phyloP scores from a whole-genome alignment of 2,888 invertebrate species.

The Coremacera marginata region DNA sequence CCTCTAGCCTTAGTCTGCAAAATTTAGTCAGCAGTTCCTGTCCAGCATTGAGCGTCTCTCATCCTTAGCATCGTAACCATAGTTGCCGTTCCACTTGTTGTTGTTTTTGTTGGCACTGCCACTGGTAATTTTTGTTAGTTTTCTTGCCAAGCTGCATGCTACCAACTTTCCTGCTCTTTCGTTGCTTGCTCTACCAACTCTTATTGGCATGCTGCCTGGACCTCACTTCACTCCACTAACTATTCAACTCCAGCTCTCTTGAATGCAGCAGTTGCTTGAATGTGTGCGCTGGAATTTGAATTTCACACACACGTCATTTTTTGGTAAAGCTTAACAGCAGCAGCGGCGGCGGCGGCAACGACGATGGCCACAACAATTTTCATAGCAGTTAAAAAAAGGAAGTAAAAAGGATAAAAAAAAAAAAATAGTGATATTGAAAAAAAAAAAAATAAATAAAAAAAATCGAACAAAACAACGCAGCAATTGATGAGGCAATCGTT shows the following conservation, averaged over 20 bases:
- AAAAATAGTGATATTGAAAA: slow-evolving; percentile 3
- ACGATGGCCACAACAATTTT: background rate
- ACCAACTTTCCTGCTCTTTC: slow-evolving; percentile 29
- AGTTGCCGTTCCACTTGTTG: background rate
- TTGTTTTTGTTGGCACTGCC: background rate
- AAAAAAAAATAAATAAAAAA: background rate
- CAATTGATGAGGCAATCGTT: slow-evolving; percentile 33
- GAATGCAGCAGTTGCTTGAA: slow-evolving; percentile 45
- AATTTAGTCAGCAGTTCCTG: background rate
- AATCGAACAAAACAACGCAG: slow-evolving; percentile 5
- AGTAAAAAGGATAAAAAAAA: slow-evolving; percentile 5
- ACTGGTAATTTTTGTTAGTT: slow-evolving; percentile 26
- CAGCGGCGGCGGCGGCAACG: no score
- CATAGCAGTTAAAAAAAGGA: background rate
- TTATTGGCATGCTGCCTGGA: background rate
- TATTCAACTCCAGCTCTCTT: background rate
- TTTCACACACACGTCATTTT: slow-evolving; percentile 58
- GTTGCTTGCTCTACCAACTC: background rate
- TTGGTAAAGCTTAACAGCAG: slow-evolving; percentile 35
- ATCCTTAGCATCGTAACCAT: background rate
- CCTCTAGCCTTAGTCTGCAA: background rate
- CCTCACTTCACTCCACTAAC: background rate
- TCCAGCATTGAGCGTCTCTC: background rate
- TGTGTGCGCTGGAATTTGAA: slow-evolving; percentile 61
- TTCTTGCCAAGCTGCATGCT: slow-evolving; percentile 31